Evolutionary conservation across 92 coral and sea anemone genomes (phyloP).

Genomic region (Zoanthus sansibaricus): DNA sequence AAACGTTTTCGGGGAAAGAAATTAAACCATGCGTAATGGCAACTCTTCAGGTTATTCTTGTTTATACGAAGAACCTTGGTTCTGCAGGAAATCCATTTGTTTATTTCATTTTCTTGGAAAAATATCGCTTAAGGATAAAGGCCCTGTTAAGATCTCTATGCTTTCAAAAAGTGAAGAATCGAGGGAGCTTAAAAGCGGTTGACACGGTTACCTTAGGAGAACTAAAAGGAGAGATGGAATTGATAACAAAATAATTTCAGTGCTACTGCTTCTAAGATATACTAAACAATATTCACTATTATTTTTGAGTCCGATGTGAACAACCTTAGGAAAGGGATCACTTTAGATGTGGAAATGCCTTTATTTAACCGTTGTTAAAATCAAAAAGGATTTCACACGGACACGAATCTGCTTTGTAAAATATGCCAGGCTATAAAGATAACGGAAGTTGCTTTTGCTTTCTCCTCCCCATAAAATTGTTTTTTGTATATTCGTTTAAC

Average conservation of each 20-base stretch:
- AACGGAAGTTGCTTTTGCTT: too few species aligned
- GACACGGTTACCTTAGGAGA: not conserved
- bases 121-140: constrained; percentile 31
- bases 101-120: constrained; percentile 29
- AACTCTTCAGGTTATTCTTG: constrained; percentile 34
- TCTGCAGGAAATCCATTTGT: constrained; percentile 38
- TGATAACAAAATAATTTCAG: not conserved
- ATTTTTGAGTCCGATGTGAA: too few species aligned
- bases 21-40: not conserved
- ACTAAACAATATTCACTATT: not conserved
- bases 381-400: too few species aligned
- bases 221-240: constrained; percentile 4
- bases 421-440: too few species aligned
- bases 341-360: too few species aligned
- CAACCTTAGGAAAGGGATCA: too few species aligned
- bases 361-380: too few species aligned
- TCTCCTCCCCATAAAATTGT: too few species aligned
- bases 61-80: constrained; percentile 33
- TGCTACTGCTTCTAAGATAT: not conserved
- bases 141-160: not conserved
- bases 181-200: not conserved
- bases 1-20: not conserved
- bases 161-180: not conserved
- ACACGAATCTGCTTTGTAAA: too few species aligned
- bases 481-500: too few species aligned